A percentile compares a stretch with the other conserved stretches of the same genome.
phyloP scores from a whole-genome alignment of 2,888 invertebrate species.

The Notocelia uddmanniana region DNA sequence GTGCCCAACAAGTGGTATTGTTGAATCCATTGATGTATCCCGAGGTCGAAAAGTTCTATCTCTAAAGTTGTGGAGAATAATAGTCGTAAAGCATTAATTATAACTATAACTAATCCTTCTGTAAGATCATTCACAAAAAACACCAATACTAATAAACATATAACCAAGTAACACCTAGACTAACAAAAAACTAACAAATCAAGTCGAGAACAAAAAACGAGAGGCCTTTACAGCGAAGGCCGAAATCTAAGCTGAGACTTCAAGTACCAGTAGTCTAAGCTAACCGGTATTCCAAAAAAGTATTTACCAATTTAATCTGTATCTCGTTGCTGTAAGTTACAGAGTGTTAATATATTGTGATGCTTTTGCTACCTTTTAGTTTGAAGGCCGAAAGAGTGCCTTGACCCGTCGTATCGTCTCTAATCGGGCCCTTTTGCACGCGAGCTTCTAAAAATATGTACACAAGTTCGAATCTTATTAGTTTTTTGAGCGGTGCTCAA shows the following conservation, averaged over 20 bases:
- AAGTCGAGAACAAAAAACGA: slow-evolving; percentile 18
- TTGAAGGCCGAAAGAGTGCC: slow-evolving; percentile 1
- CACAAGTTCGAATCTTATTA: not conserved
- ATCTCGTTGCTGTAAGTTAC: not conserved
- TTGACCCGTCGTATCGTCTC: slow-evolving; percentile 22
- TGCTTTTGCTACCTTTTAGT: slow-evolving; percentile 11
- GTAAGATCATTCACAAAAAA: not conserved
- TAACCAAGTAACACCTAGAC: slow-evolving; percentile 16
- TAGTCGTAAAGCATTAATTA: not conserved
- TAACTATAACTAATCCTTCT: not conserved
- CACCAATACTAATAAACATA: not conserved
- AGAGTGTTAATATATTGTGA: not conserved
- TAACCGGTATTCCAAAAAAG: not conserved
- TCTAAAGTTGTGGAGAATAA: too few species aligned
- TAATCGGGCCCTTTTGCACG: slow-evolving; percentile 25
- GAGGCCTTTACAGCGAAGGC: slow-evolving; percentile 22
- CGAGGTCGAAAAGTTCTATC: too few species aligned
- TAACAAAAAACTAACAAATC: slow-evolving; percentile 31
- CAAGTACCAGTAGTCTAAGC: not conserved
- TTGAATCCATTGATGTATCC: too few species aligned
- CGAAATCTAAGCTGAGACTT: slow-evolving; percentile 18
- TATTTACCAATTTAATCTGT: not conserved
- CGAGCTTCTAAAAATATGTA: slow-evolving; percentile 17
- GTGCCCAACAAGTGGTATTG: too few species aligned
- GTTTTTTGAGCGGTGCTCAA: not conserved